Conservation (phyloP, 2,113 vertebrate genomes). For the Motacilla tschutschensis region DNA sequence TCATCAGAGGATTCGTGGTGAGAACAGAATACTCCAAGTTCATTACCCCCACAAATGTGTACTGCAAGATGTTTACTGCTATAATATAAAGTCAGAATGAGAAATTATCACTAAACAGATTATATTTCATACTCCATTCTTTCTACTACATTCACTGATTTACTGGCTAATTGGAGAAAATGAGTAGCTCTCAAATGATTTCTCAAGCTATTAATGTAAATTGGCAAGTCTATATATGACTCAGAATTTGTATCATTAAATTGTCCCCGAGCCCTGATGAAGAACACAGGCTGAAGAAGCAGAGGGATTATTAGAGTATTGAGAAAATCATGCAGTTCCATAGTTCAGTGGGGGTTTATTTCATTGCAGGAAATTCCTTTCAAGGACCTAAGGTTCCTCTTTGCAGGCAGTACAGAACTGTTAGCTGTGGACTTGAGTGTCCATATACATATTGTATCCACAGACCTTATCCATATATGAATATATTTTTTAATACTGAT, state of each 20-base stretch:
- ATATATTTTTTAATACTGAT: background rate
- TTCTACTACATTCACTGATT: slow-evolving; percentile 16
- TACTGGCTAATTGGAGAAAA: slow-evolving; percentile 55
- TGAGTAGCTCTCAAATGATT: slow-evolving; percentile 46
- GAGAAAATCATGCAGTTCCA: background rate
- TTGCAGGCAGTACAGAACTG: background rate
- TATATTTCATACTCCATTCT: background rate
- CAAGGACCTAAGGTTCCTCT: background rate
- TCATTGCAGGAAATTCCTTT: background rate
- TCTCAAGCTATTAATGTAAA: slow-evolving; percentile 52
- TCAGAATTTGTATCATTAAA: slow-evolving; percentile 21
- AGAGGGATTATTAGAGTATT: background rate
- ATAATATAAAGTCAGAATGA: background rate
- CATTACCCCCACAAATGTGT: background rate
- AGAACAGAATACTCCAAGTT: background rate
- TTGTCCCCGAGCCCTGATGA: slow-evolving; percentile 1
- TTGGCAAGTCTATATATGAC: slow-evolving; percentile 34
- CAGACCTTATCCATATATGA: no score
- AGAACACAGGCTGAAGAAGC: background rate
- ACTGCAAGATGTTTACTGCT: slow-evolving; percentile 27
- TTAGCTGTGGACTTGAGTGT: background rate
- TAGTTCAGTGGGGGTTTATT: background rate
- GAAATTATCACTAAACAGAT: background rate
- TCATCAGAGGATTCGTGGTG: background rate
- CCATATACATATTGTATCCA: background rate